phyloP scores from a whole-genome alignment of 2,113 vertebrate species.

The Xerus inauris region DNA sequence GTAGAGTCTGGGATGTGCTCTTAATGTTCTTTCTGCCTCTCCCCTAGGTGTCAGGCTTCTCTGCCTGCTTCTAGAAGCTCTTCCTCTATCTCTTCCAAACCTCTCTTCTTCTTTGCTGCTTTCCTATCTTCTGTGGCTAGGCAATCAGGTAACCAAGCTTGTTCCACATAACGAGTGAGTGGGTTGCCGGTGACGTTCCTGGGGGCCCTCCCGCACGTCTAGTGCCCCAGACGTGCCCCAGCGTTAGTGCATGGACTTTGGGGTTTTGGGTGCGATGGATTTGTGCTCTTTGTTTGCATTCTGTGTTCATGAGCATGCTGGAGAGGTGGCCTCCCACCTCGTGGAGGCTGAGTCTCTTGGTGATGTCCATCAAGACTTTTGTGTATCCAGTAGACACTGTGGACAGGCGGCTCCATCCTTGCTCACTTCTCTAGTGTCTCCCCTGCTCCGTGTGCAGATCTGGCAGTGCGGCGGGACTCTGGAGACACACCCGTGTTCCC shows the following conservation, averaged over 20 bases:
- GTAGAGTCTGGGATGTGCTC: not conserved
- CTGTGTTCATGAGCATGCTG: not conserved
- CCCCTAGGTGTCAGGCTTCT: slow-evolving; percentile 77
- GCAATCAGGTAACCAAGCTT: slow-evolving; percentile 68
- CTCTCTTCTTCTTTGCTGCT: slow-evolving; percentile 71
- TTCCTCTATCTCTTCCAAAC: slow-evolving; percentile 68
- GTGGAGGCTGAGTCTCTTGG: not conserved
- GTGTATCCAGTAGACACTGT: fast-evolving
- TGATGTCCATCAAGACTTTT: fast-evolving
- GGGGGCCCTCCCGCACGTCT: not conserved
- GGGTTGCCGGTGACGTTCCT: not conserved
- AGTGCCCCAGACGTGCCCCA: slow-evolving; percentile 56
- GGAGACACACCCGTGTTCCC: slow-evolving; percentile 97
- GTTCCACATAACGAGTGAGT: not conserved
- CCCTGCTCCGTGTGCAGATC: slow-evolving; percentile 87
- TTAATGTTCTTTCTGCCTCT: slow-evolving; percentile 78
- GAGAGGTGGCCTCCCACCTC: not conserved
- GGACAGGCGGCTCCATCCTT: fast-evolving
- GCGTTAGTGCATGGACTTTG: slow-evolving; percentile 19
- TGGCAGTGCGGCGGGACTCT: slow-evolving; percentile 98
- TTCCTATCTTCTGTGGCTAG: slow-evolving; percentile 76
- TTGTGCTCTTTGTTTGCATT: not conserved
- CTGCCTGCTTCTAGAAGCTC: slow-evolving; percentile 76
- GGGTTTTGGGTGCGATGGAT: not conserved
- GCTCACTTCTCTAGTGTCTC: not conserved